A percentile compares a stretch with the other conserved stretches of the same genome.
These are phyloP conservation scores for Plebejus argus DNA, from an alignment of 2,888 invertebrate species.

Conservation along the genomic window DNA sequence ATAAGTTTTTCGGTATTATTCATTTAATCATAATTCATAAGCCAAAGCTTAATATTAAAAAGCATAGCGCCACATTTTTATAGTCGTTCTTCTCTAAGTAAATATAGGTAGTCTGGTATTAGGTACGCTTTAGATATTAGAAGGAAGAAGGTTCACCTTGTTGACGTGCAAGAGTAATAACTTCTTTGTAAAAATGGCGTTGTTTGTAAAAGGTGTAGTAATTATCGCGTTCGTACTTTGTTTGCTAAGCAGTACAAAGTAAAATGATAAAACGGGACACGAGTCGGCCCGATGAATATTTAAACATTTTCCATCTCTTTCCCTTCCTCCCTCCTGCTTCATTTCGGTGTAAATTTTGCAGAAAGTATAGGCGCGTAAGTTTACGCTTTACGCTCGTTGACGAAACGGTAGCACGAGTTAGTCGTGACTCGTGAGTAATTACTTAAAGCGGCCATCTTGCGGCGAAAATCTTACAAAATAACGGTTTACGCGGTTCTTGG, in stretches of 20 bases:
- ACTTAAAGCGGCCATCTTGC: conserved; percentile 55
- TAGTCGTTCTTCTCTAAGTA: background rate
- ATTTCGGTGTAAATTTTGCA: conserved; percentile 17
- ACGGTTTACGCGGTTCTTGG: conserved; percentile 55
- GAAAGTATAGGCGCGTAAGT: background rate
- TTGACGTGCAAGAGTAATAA: background rate
- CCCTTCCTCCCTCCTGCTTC: background rate
- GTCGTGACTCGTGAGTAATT: conserved; percentile 51
- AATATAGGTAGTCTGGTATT: background rate
- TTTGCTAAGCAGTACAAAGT: conserved; percentile 32
- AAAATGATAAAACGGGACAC: conserved; percentile 27
- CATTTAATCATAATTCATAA: too few relatives aligned
- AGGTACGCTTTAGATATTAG: too few relatives aligned
- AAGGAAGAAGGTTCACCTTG: background rate
- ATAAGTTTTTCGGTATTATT: too few relatives aligned
- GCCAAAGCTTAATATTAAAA: too few relatives aligned
- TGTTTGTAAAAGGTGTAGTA: conserved; percentile 36
- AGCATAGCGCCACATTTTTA: too few relatives aligned
- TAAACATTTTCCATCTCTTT: conserved; percentile 14
- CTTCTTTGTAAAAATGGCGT: conserved; percentile 9
- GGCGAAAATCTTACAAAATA: conserved; percentile 61
- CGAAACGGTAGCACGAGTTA: conserved; percentile 44
- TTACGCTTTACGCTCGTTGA: conserved; percentile 36
- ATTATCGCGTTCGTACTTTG: conserved; percentile 41
- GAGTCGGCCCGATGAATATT: conserved; percentile 26